These are phyloP conservation scores for Pheosia gnoma DNA, from an alignment of 2,888 invertebrate genomes.

Conservation along the genomic window DNA sequence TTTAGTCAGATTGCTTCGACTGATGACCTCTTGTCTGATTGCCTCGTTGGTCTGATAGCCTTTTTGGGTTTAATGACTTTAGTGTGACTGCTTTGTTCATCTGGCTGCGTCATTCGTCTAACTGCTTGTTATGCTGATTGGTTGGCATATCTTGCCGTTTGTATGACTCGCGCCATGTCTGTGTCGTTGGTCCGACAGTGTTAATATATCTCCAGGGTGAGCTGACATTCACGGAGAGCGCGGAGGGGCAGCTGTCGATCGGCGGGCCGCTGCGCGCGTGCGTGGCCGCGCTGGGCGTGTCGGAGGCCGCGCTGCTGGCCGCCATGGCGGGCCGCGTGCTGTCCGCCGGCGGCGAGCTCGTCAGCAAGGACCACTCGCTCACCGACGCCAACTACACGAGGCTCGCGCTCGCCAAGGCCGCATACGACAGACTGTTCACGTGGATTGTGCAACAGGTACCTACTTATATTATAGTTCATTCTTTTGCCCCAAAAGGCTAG, in stretches of 20 bases:
- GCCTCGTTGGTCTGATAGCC: too few relatives aligned
- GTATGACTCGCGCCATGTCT: too few relatives aligned
- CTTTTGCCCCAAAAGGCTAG: too few relatives aligned
- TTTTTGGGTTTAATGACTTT: too few relatives aligned
- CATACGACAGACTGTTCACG: slow-evolving; percentile 96
- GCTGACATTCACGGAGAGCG: slow-evolving; percentile 83
- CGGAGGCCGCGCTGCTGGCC: slow-evolving; percentile 86
- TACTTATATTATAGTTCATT: too few relatives aligned
- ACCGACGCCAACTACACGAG: slow-evolving; percentile 94
- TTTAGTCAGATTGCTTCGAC: too few relatives aligned
- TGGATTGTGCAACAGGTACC: slow-evolving; percentile 92
- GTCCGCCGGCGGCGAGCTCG: slow-evolving; percentile 91
- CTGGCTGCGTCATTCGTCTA: too few relatives aligned
- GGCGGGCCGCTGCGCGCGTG: slow-evolving; percentile 78
- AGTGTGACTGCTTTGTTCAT: too few relatives aligned
- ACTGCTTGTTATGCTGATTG: too few relatives aligned
- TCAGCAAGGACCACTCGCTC: slow-evolving; percentile 93
- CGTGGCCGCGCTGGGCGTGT: slow-evolving; percentile 82
- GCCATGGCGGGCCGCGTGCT: slow-evolving; percentile 95
- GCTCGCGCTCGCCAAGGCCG: slow-evolving; percentile 97
- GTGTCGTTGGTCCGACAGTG: too few relatives aligned
- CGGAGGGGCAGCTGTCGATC: slow-evolving; percentile 84
- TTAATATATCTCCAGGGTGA: slow-evolving; percentile 74
- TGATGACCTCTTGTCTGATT: too few relatives aligned
- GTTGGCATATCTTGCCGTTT: too few relatives aligned